Evolutionary conservation across 2,797 vertebrate species (phyloP), one percentile per base, ranked within the genome.

Genomic region (Chromobotia macracanthus): DNA sequence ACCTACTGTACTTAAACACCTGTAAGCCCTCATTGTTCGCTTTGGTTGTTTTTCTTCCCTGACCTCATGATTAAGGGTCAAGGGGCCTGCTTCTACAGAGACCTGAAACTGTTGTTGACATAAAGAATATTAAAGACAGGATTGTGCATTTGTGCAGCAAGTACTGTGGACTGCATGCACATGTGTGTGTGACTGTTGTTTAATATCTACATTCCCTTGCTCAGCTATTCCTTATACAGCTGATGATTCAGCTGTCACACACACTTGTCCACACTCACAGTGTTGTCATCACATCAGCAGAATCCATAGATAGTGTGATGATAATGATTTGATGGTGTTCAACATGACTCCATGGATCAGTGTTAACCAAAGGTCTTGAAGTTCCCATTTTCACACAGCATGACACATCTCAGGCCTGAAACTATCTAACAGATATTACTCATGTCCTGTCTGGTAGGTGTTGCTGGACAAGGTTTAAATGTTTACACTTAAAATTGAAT

Each of bases 171-270:
- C n/a, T 56, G 61, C 11, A 28, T 65, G 44, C 6, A 28, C 67
- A 72, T 64, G n/a, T 75, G 79, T 78, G 67, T 69, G 85, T 86
- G 83, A 77, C 61, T 65, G 53, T 64, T 83, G 81, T 74, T 38
- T 77, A 77, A 74, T 83, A 83, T 90, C 83, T 72, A 90, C 91
- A 93, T 92, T 93, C 91, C 85, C 90, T 60, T 82, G 63, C 88
- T 92, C 91, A 90, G 91, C 89, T 88, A 87, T 91, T 92, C 89
- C 88, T 83, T 79, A 78, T 82, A 87, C 92, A 91, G 91, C 88
- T 92, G 92, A 90, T 85, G 72, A 18, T 88, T 91, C 93, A 93
- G 92, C 92, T 93, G 92, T 91, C 86, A 81, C 55, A 63, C 90
- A 88, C 90, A 91, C 88, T 89, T 92, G 89, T 90, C 79, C 75